A percentile compares a stretch with the other conserved stretches of the same genome.
phyloP scores from a whole-genome alignment of 2,888 invertebrate species.

The Panopea generosa region DNA sequence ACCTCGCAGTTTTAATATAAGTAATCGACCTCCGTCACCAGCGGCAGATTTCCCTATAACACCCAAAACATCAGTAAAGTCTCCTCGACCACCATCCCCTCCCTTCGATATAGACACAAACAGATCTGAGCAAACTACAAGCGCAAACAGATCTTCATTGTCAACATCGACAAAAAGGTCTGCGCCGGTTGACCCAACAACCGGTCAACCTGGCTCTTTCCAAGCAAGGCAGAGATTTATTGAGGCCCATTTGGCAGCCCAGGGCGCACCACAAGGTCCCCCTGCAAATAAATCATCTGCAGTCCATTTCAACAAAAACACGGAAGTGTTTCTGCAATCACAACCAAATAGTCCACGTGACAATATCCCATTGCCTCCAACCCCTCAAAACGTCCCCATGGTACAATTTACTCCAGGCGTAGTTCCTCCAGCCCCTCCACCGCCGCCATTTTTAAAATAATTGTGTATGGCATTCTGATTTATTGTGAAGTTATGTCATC shows the following conservation, averaged over 20 bases:
- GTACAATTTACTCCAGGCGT: constrained; percentile 47
- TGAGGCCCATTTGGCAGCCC: constrained; percentile 51
- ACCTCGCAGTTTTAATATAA: constrained; percentile 34
- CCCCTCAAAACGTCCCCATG: too few species aligned
- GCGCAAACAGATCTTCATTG: neutral
- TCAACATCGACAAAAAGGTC: constrained; percentile 17
- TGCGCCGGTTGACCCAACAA: constrained; percentile 43
- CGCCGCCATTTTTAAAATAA: constrained; percentile 32
- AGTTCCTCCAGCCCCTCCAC: constrained; percentile 57
- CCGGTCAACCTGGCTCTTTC: constrained; percentile 54
- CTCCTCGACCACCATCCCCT: constrained; percentile 45
- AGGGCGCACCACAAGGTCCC: constrained; percentile 6
- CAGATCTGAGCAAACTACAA: constrained; percentile 6
- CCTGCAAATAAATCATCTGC: neutral
- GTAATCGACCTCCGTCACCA: constrained; percentile 43
- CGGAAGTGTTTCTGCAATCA: constrained; percentile 8
- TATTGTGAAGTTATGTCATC: too few species aligned
- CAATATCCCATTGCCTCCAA: neutral
- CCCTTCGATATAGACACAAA: constrained; percentile 41
- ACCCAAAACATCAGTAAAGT: constrained; percentile 41
- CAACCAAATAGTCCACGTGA: constrained; percentile 1
- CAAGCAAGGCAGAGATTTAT: constrained; percentile 54
- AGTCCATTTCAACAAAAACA: constrained; percentile 7
- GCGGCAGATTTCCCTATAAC: constrained; percentile 54
- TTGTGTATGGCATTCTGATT: too few species aligned